Conservation (phyloP, 30 jellyfish, hydroid and myxozoan genomes). For the Rhopilema esculentum region DNA sequence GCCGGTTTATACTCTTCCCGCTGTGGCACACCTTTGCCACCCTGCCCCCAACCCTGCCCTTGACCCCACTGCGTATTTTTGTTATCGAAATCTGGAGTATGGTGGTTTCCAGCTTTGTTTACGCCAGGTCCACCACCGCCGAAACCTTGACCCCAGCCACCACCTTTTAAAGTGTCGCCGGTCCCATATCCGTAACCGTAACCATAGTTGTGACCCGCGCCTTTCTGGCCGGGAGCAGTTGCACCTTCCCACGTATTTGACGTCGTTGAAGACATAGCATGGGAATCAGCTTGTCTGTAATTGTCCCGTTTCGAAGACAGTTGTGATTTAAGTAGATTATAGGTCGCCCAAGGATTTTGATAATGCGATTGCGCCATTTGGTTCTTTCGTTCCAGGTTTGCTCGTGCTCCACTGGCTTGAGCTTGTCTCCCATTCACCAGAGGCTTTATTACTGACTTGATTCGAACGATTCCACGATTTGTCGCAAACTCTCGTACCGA, state of each 20-base stretch:
- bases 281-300: slow-evolving; percentile 64
- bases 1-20: slow-evolving; percentile 50
- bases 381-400: slow-evolving; percentile 10
- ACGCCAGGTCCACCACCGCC: slow-evolving; percentile 86
- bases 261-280: slow-evolving; percentile 50
- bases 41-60: slow-evolving; percentile 86
- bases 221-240: slow-evolving; percentile 70
- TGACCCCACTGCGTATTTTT: slow-evolving; percentile 60
- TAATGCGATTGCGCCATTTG: slow-evolving; percentile 25
- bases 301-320: slow-evolving; percentile 40
- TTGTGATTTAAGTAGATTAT: slow-evolving; percentile 35
- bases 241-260: slow-evolving; percentile 68
- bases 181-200: slow-evolving; percentile 82
- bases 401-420: slow-evolving; percentile 1
- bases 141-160: slow-evolving; percentile 80
- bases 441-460: slow-evolving; percentile 56
- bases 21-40: slow-evolving; percentile 65
- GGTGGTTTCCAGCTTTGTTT: slow-evolving; percentile 57
- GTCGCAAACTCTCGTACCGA: slow-evolving; percentile 59
- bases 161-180: slow-evolving; percentile 71
- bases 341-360: slow-evolving; percentile 54
- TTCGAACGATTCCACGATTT: slow-evolving; percentile 64
- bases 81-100: slow-evolving; percentile 53
- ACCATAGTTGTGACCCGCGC: slow-evolving; percentile 78
- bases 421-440: neutral